Evolutionary conservation across 2,888 invertebrate species (phyloP), one percentile per base, ranked within the genome.

Genomic region (Phalangium opilio): DNA sequence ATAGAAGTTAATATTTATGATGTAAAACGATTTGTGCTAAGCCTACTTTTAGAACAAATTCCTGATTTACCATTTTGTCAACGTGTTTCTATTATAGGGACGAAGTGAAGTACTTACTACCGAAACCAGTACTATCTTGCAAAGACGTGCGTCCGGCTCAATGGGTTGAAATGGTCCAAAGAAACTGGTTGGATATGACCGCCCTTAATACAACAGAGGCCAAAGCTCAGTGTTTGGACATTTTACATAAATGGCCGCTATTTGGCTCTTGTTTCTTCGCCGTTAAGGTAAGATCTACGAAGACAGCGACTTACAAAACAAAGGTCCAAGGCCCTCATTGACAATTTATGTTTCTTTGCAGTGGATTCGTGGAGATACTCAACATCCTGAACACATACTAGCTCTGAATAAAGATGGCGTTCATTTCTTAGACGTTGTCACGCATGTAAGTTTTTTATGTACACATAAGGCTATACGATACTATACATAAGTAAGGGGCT

Each of bases 211-310:
- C 86, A 0, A 78, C 81, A 0, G 79, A 82, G 53, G 87, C 90
- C 45, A 93, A 91, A 69, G 82, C 83, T 43, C 58, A 58, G 45
- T 58, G 51, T 42, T 47, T 57, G 39, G 85, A 90, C 73, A 84
- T 91, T 44, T 69, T 96, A 21, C 86, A 89, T 55, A 79, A 83
- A 61, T 96, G 95, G 95, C 83, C 87, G 41, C 72, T 96, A 47
- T 96, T 96, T 71, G 96, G 96, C 14, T 91, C 93, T 53, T 91
- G 91, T 58, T 95, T 96, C 78, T 98, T 95, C 72, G 86, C 89
- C 14, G 87, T 95, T 45, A 89, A 65, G 60, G 69, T 70, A 58
- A 57, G 57, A 51, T n/a, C 15, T 39, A 10, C 10, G 11, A 7
- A 20, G n/a, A 21, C 43, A 32, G n/a, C 2, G 21, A n/a, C n/a